These are phyloP conservation scores for Acyrthosiphon pisum DNA, from an alignment of 1,140 invertebrate genomes.

Conservation along the genomic window DNA sequence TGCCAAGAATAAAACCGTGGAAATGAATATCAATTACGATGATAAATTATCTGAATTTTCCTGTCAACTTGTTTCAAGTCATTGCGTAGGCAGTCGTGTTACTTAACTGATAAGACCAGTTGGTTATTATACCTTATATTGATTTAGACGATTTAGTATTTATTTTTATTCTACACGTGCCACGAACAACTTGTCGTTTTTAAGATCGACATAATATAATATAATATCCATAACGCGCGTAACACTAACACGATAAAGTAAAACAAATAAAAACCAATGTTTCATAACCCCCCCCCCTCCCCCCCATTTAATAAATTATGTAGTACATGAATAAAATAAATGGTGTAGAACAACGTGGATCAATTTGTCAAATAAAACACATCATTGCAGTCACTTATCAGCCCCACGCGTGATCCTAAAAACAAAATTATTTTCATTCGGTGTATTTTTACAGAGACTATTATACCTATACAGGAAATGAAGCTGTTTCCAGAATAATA, in stretches of 20 bases:
- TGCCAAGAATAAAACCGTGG: neutral
- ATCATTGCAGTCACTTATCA: neutral
- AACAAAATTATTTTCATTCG: neutral
- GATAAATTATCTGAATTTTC: conserved; percentile 1
- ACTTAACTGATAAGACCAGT: conserved; percentile 27
- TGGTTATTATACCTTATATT: neutral
- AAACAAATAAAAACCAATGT: neutral
- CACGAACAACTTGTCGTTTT: neutral
- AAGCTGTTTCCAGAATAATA: neutral
- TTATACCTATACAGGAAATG: neutral
- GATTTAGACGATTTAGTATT: conserved; percentile 21
- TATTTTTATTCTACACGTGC: neutral
- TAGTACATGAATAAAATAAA: neutral
- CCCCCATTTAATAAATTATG: neutral
- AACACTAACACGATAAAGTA: neutral
- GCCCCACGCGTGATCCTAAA: neutral
- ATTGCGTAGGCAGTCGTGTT: conserved; percentile 13
- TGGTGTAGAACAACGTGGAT: neutral
- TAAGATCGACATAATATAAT: neutral
- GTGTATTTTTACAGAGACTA: neutral
- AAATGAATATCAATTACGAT: neutral
- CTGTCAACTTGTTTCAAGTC: conserved; percentile 6
- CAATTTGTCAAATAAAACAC: conserved; percentile 3
- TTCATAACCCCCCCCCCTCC: neutral
- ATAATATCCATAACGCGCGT: neutral